Conservation (phyloP, 2,113 vertebrate species). For the Trematomus loennbergii region DNA sequence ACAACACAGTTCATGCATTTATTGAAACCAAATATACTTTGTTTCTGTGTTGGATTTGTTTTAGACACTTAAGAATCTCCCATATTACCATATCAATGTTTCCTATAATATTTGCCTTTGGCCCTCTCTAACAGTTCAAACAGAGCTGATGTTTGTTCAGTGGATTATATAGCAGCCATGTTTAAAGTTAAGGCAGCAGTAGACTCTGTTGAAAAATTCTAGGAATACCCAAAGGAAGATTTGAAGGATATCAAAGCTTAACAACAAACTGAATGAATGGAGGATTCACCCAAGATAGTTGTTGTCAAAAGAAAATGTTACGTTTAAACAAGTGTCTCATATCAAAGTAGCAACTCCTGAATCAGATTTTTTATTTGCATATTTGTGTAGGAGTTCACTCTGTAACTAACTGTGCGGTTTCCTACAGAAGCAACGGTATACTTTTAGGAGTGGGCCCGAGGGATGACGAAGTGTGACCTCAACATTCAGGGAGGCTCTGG, state of each 20-base stretch:
- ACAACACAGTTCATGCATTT: neutral
- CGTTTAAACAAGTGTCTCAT: too few species aligned
- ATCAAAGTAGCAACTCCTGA: neutral
- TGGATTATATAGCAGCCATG: neutral
- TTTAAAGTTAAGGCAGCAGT: neutral
- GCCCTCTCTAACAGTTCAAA: neutral
- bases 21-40: neutral
- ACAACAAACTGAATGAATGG: too few species aligned
- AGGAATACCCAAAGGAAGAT: neutral
- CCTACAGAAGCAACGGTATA: slow-evolving; percentile 1
- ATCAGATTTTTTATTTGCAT: neutral
- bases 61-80: neutral
- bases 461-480: slow-evolving; percentile 23
- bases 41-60: neutral
- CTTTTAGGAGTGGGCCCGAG: slow-evolving; percentile 25
- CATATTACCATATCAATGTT: neutral
- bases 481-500: slow-evolving; percentile 18
- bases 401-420: slow-evolving; percentile 40
- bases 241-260: too few species aligned
- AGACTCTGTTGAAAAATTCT: neutral
- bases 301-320: too few species aligned
- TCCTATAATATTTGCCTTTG: neutral
- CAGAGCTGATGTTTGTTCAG: neutral
- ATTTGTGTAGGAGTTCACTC: slow-evolving; percentile 18
- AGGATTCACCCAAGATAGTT: too few species aligned